These are phyloP conservation scores for Rhopalosiphum nymphaeae DNA, from an alignment of 2,888 invertebrate species.

Conservation along the genomic window DNA sequence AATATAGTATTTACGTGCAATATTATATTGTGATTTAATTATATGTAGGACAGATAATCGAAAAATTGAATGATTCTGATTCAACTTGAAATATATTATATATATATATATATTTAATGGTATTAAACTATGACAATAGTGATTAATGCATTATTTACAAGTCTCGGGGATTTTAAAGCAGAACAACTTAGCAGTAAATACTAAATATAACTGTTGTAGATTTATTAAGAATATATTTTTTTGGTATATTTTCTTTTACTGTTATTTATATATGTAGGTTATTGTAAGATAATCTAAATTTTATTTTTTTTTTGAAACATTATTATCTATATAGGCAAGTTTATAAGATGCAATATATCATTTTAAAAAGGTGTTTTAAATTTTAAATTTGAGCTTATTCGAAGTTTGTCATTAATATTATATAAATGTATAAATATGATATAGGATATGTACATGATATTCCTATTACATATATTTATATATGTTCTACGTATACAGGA, in stretches of 20 bases:
- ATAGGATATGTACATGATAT: not conserved
- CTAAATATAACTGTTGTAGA: not conserved
- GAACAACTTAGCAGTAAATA: not conserved
- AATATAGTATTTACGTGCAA: not conserved
- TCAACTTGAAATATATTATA: not conserved
- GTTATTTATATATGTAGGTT: not conserved
- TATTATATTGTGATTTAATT: not conserved
- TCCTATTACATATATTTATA: too few species aligned
- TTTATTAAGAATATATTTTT: not conserved
- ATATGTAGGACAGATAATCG: conserved; percentile 12
- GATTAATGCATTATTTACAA: not conserved
- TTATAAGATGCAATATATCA: not conserved
- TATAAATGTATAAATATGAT: not conserved
- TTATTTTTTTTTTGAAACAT: not conserved
- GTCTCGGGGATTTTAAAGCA: not conserved
- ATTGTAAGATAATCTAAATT: not conserved
- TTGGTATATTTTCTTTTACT: too few species aligned
- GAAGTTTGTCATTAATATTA: not conserved
- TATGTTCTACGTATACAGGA: not conserved
- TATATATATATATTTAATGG: not conserved
- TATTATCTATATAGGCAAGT: not conserved
- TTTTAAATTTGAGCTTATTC: too few species aligned
- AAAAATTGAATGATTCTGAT: conserved; percentile 24
- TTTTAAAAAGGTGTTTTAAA: too few species aligned
- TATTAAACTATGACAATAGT: not conserved